Percentiles rank a stretch among this genome's conserved stretches.
Conservation (phyloP, 1,140 invertebrate genomes). For the Drosophila athabasca region DNA sequence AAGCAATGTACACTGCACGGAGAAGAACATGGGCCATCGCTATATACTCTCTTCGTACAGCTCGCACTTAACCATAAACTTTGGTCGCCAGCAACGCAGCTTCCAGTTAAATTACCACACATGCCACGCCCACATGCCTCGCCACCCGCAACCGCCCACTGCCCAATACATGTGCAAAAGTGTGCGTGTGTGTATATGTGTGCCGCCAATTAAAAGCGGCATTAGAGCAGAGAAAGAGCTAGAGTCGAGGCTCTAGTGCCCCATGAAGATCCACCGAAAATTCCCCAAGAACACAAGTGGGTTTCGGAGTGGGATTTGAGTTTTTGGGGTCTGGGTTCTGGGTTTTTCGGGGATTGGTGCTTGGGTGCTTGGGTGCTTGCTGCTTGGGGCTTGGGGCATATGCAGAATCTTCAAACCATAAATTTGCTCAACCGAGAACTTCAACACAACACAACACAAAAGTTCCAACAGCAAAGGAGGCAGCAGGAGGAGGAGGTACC, state of each 20-base stretch:
- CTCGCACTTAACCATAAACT: constrained; percentile 78
- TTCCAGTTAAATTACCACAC: constrained; percentile 79
- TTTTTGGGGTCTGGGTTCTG: background rate
- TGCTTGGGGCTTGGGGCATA: constrained; percentile 40
- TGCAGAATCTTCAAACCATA: constrained; percentile 76
- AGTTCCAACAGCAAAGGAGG: constrained; percentile 31
- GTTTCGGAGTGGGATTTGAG: background rate
- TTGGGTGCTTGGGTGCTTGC: background rate
- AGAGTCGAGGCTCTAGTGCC: constrained; percentile 40
- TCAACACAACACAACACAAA: constrained; percentile 48
- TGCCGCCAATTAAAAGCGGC: constrained; percentile 76
- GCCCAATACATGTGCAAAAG: background rate
- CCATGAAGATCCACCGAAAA: constrained; percentile 67
- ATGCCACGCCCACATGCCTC: constrained; percentile 28
- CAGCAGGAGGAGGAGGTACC: background rate
- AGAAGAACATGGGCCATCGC: constrained; percentile 32
- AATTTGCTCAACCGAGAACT: constrained; percentile 71
- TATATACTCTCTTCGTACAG: constrained; percentile 53
- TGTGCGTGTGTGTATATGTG: constrained; percentile 62
- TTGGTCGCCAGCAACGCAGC: constrained; percentile 69
- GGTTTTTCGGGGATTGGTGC: background rate
- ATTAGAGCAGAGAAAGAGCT: constrained; percentile 50
- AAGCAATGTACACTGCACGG: constrained; percentile 24
- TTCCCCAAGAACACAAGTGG: constrained; percentile 21
- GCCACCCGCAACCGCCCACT: constrained; percentile 24